A percentile compares a stretch with the other conserved stretches of the same genome.
Evolutionary conservation across 1,140 invertebrate genomes (phyloP).

Genomic region (Drosophila orosa): DNA sequence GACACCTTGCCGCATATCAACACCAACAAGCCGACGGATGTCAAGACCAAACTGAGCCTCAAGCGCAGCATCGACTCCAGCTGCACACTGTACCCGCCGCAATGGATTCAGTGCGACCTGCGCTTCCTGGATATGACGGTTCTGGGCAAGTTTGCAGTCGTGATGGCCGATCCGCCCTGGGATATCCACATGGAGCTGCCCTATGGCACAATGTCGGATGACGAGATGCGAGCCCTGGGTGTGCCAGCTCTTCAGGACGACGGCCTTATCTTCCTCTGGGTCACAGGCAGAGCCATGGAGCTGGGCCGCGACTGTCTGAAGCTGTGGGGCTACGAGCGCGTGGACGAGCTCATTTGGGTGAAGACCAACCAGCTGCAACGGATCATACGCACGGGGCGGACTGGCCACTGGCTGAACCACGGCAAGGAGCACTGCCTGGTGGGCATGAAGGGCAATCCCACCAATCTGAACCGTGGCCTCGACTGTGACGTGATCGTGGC

Average conservation of each 20-base stretch:
- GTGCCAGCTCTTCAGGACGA: conserved; percentile 96
- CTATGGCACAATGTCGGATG: conserved; percentile 99
- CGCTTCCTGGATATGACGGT: conserved; percentile 98
- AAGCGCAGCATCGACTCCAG: conserved; percentile 84
- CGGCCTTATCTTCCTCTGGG: conserved; percentile 98
- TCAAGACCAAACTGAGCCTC: conserved; percentile 76
- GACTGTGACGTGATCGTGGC: conserved; percentile 99
- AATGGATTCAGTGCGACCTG: conserved; percentile 99
- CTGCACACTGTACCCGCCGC: conserved; percentile 92
- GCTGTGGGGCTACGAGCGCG: conserved; percentile 97
- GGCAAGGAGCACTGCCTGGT: conserved; percentile 99
- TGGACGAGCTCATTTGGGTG: conserved; percentile 99
- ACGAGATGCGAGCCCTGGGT: conserved; percentile 98
- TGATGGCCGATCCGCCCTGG: conserved; percentile 99
- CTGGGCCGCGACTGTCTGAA: conserved; percentile 96
- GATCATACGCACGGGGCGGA: conserved; percentile 97
- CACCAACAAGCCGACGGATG: conserved; percentile 81
- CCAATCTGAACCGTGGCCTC: conserved; percentile 95
- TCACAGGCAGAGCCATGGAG: conserved; percentile 99
- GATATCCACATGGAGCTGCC: conserved; percentile 97
- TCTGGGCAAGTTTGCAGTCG: conserved; percentile 96
- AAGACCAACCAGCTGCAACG: conserved; percentile 99
- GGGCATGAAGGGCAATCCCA: conserved; percentile 97
- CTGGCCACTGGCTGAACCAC: conserved; percentile 99
- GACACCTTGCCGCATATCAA: conserved; percentile 86